Base-by-base conservation (phyloP, 2,888 invertebrate species). In the Actias luna region DNA sequence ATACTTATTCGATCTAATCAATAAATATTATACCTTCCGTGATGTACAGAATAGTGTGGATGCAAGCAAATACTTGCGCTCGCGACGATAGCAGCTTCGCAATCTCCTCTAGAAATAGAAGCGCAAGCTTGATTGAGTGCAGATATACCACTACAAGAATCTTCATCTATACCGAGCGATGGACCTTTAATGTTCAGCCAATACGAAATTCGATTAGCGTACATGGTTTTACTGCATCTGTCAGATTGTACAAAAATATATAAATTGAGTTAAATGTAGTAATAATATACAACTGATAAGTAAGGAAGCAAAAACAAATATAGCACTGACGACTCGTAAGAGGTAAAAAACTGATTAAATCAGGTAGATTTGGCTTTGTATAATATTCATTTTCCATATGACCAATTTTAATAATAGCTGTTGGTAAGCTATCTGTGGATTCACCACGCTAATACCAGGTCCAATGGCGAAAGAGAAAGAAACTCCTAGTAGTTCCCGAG, bases 71-170 rank as follows among this genome's bases (percentile, higher is more conserved):
- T 29, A 52, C 73, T 69, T 2, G 90, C 86, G 3, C 94, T 94
- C 0, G 93, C 94, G 1, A 95, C 94, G 36, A 95, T 85, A 27
- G 95, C 95, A 0, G 85, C 77, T 5, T 88, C 87, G 55, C 87
- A 85, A 4, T 78, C 72, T 0, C 88, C 88, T 0, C 70, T 66
- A 0, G n/a, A 39, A 2, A 88, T 81, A 0, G 80, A 78, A 0
- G 72, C 63, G 59, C 70, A 76, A 0, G 85, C 87, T 33, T 77
- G 73, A 59, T 86, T 79, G 35, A 88, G 62, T 0, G 86, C 88
- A 0, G 74, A 76, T 0, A 78, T 65, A 0, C 86, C 84, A 22
- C 88, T 85, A 69, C 84, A 83, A 74, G 88, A 87, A 0, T 82
- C 78, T 12, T 75, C 76, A 65, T 90, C 87, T 1, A 89, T 71